Evolutionary conservation across 2,797 vertebrate genomes (phyloP).

Genomic region (Anguilla anguilla): DNA sequence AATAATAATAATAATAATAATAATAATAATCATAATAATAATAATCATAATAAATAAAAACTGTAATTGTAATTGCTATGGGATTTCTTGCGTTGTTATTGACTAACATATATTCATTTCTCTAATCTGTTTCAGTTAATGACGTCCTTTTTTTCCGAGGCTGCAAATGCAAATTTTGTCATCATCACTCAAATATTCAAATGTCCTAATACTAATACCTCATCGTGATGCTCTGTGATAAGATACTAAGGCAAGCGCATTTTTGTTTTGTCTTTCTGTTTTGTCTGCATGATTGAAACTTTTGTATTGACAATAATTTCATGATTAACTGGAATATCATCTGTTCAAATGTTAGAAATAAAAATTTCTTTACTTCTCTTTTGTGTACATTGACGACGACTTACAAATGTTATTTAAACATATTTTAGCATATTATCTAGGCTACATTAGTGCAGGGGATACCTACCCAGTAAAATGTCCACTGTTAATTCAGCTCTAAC

Average conservation of each 20-base stretch:
- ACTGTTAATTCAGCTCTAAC: background rate
- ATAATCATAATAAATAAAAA: background rate
- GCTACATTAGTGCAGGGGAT: background rate
- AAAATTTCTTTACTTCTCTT: background rate
- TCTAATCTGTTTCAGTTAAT: no score
- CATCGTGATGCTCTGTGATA: background rate
- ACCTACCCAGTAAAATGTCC: background rate
- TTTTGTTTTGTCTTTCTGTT: background rate
- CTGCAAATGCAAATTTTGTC: background rate
- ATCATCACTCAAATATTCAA: background rate
- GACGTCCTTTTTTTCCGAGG: no score
- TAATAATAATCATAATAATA: no score
- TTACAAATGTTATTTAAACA: background rate
- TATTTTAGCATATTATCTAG: no score
- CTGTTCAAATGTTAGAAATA: background rate
- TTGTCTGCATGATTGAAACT: background rate
- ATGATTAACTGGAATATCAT: background rate
- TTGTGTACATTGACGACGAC: background rate
- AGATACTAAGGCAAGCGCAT: background rate
- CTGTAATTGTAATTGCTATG: constrained; percentile 16
- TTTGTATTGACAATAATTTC: background rate
- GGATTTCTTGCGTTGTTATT: no score
- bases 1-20: no score
- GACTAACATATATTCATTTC: no score
- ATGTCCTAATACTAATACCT: background rate